Conservation (phyloP, 2,113 vertebrate species). For the Mustela nigripes region DNA sequence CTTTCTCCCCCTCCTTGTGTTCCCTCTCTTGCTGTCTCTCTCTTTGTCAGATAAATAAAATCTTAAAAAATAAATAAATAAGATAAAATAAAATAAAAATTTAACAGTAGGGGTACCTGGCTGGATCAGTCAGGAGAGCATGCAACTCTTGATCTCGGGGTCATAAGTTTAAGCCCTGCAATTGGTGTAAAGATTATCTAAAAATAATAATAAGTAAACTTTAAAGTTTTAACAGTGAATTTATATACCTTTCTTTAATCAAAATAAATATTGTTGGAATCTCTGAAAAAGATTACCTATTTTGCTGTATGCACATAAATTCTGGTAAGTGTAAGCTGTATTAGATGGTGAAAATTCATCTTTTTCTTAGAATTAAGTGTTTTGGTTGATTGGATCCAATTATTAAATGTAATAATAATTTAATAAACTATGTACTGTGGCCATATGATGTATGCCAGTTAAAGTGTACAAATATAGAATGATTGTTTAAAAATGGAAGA, state of each 20-base stretch:
- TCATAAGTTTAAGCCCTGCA: not conserved
- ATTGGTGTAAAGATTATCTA: not conserved
- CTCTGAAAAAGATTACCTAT: not conserved
- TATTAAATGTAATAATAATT: constrained; percentile 14
- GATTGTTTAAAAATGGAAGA: not conserved
- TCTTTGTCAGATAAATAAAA: no score
- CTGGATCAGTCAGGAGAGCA: not conserved
- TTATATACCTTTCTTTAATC: not conserved
- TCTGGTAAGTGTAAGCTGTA: not conserved
- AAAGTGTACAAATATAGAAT: not conserved
- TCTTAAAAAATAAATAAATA: no score
- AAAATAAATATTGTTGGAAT: constrained; percentile 32
- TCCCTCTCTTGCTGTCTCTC: no score
- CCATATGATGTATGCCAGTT: not conserved
- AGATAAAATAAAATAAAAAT: no score
- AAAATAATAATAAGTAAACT: not conserved
- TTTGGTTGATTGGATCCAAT: not conserved
- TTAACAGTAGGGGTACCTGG: no score
- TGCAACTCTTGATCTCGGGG: not conserved
- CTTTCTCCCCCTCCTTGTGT: no score
- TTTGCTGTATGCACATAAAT: not conserved
- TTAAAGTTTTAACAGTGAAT: constrained; percentile 23
- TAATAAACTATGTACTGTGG: not conserved
- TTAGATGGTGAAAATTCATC: constrained; percentile 4
- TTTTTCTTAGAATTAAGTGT: constrained; percentile 30